Evolutionary conservation across 2,797 vertebrate species (phyloP), one percentile per base, ranked within the genome.

Genomic region (Pseudocheirus occidentalis): DNA sequence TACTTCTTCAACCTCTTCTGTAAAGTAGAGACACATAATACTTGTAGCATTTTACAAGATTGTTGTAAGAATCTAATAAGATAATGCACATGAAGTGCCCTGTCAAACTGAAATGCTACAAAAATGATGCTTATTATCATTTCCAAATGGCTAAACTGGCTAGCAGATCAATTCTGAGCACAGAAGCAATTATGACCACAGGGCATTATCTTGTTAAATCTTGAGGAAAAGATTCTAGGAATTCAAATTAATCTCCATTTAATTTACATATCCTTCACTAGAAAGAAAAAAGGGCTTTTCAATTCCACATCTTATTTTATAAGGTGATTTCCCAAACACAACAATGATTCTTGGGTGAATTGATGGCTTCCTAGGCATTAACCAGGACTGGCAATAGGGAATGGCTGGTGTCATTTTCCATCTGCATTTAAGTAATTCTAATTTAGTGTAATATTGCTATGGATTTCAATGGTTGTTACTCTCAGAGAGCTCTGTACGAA

Each of bases 181-280:
- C 91, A 90, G 94, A 92, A 97, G 92, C 58, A 97, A 95, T 97
- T 97, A 97, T 92, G 55, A 96, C 92, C 95, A 93, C 31, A 90
- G 2, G 92, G 55, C 93, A 90, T 12, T 62, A 52, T 96, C 87
- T 95, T 94, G 56, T 96, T 97, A 94, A 95, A 92, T 66, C 94
- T 91, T 89, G 92, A 96, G 92, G 93, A 96, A 91, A 18, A 57
- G 96, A 92, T 93, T 66, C 96, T 59, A 24, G 92, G 81, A 90
- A 58, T 95, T 94, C 40, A 10, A 89, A 91, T 97, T 96, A 95
- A 24, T 90, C 46, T 90, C 89, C 5, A 12, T 50, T 53, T 90
- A 50, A 50, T 90, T 53, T 31, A 50, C 18, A 50, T 10, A 90
- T 50, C 24, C 89, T 53, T 59, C 89, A 34, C 10, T n/a, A 94